Evolutionary conservation across 2,797 vertebrate genomes (phyloP).

Genomic region (Pelobates cultripes): DNA sequence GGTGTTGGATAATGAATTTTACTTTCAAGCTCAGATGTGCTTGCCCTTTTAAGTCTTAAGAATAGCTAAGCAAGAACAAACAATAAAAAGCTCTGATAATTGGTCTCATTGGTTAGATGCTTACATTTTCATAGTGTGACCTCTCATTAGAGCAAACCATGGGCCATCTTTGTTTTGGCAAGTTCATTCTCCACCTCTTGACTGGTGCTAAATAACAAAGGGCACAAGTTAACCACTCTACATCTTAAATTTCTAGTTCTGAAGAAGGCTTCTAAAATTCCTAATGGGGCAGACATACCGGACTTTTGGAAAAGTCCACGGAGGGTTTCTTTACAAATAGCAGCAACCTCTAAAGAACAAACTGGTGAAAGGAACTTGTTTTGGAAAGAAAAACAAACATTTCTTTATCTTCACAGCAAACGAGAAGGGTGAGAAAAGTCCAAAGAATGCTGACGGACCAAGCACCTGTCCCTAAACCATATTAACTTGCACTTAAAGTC

Average conservation of each 20-base stretch:
- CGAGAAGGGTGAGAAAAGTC: neutral
- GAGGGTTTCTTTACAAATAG: neutral
- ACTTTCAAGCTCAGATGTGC: conserved; percentile 42
- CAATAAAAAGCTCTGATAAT: conserved; percentile 46
- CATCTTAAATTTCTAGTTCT: conserved; percentile 18
- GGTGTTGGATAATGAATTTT: conserved; percentile 52
- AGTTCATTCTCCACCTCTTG: conserved; percentile 43
- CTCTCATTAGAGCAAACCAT: conserved; percentile 48
- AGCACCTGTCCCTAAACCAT: neutral
- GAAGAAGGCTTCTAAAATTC: neutral
- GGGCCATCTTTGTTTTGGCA: conserved; percentile 50
- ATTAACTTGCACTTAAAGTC: too few relatives aligned
- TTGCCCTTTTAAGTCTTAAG: conserved; percentile 52
- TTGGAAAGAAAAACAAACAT: neutral
- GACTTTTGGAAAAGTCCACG: neutral
- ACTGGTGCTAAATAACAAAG: conserved; percentile 12
- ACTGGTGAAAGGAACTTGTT: neutral
- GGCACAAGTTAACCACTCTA: conserved; percentile 30
- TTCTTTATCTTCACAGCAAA: neutral
- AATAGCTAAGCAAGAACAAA: conserved; percentile 52
- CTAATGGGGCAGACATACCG: neutral
- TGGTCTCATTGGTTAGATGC: conserved; percentile 45
- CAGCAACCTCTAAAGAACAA: neutral
- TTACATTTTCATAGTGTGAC: conserved; percentile 38
- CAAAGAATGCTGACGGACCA: neutral